phyloP scores from a whole-genome alignment of 2,888 invertebrate species.

The Acronicta alni region DNA sequence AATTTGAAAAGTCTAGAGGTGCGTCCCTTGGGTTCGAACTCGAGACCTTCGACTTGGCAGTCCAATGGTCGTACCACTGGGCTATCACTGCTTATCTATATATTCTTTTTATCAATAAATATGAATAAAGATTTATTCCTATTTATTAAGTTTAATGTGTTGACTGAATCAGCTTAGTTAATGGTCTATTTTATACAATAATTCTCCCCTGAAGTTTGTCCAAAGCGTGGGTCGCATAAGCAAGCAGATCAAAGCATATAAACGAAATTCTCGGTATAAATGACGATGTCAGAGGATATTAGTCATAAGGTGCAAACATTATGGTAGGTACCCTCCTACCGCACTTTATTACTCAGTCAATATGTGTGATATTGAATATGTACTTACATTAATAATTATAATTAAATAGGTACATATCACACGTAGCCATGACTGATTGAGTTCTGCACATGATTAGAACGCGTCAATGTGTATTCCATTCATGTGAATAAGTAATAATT shows the following conservation, averaged over 20 bases:
- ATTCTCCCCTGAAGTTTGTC: conserved; percentile 50
- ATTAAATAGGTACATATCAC: conserved; percentile 37
- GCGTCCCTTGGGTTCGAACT: too few species aligned
- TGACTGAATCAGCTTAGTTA: too few species aligned
- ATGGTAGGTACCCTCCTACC: conserved; percentile 59
- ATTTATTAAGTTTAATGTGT: too few species aligned
- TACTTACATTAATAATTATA: conserved; percentile 26
- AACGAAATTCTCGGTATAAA: conserved; percentile 63
- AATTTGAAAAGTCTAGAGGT: too few species aligned
- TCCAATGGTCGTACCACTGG: too few species aligned
- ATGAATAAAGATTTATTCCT: too few species aligned
- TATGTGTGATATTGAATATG: conserved; percentile 31
- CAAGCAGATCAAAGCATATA: conserved; percentile 59
- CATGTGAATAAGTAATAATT: conserved; percentile 61
- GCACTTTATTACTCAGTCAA: conserved; percentile 52
- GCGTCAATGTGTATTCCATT: conserved; percentile 74
- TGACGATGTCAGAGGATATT: conserved; percentile 64
- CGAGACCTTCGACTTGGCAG: too few species aligned
- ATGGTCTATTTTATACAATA: not conserved
- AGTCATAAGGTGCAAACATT: conserved; percentile 60
- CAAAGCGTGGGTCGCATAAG: conserved; percentile 57
- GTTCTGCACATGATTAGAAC: conserved; percentile 32
- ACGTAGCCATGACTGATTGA: conserved; percentile 40
- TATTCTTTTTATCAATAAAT: too few species aligned
- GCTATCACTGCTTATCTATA: too few species aligned